phyloP scores from a whole-genome alignment of 2,888 invertebrate species.

The Antheraea yamamai region DNA sequence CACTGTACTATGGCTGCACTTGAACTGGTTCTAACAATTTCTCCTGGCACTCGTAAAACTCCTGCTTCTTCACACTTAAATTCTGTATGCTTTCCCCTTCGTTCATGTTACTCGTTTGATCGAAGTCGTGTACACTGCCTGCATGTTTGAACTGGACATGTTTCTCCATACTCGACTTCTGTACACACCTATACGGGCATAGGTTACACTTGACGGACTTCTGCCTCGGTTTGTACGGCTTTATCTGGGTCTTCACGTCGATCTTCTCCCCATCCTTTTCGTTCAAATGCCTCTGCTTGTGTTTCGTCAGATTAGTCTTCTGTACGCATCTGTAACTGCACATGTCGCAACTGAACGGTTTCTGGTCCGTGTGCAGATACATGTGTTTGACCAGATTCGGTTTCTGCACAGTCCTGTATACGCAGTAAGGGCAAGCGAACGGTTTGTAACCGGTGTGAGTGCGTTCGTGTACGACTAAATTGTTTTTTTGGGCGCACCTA shows the following conservation, averaged over 20 bases:
- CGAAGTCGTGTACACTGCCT: conserved; percentile 39
- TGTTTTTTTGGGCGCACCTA: conserved; percentile 76
- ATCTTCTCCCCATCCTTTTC: conserved; percentile 63
- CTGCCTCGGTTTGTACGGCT: conserved; percentile 70
- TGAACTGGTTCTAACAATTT: conserved; percentile 21
- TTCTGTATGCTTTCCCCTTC: conserved; percentile 51
- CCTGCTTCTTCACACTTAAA: conserved; percentile 59
- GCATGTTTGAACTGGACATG: conserved; percentile 71
- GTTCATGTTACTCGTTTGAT: conserved; percentile 33
- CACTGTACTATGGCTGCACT: conserved; percentile 20
- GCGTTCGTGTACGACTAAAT: conserved; percentile 74
- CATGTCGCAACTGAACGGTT: conserved; percentile 75
- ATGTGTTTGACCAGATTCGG: conserved; percentile 79
- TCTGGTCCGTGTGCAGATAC: conserved; percentile 78
- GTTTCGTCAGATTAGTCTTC: conserved; percentile 76
- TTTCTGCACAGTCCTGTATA: conserved; percentile 76
- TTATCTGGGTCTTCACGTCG: conserved; percentile 55
- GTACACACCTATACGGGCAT: conserved; percentile 71
- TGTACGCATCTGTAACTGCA: conserved; percentile 77
- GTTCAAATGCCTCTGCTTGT: conserved; percentile 72
- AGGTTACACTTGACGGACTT: conserved; percentile 71
- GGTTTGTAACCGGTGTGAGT: conserved; percentile 79
- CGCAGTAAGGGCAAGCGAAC: conserved; percentile 75
- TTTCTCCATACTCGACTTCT: conserved; percentile 74
- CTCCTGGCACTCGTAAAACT: conserved; percentile 29